Evolutionary conservation across 2,113 vertebrate genomes (phyloP).

Genomic region (Vidua chalybeata): DNA sequence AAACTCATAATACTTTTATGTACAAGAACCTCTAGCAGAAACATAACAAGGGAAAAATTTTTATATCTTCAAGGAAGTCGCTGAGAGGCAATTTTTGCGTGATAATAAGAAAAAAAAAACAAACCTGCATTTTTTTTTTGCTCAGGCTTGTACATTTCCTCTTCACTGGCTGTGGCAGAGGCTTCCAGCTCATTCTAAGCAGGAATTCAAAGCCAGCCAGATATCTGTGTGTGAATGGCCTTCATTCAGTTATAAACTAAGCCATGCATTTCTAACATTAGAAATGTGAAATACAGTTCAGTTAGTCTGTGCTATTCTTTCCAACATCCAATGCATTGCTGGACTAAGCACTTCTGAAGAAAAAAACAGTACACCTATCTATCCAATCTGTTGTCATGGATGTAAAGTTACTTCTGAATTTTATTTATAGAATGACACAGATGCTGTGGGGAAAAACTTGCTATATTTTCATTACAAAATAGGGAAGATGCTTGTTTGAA

Average conservation of each 20-base stretch:
- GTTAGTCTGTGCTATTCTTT: not conserved
- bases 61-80: not conserved
- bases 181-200: not conserved
- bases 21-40: not conserved
- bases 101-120: not conserved
- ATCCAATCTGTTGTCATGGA: not conserved
- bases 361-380: not conserved
- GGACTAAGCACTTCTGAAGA: not conserved
- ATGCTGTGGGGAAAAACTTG: conserved; percentile 6
- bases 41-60: not conserved
- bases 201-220: not conserved
- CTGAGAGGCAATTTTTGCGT: not conserved
- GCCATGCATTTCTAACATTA: not conserved
- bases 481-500: not conserved
- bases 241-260: not conserved
- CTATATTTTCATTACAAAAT: not conserved
- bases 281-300: not conserved
- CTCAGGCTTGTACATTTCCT: not conserved
- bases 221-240: not conserved
- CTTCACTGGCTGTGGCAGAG: not conserved
- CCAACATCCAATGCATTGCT: not conserved
- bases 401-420: not conserved
- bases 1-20: not conserved
- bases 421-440: conserved; percentile 17
- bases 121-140: not conserved